Conservation (phyloP, 2,888 invertebrate species). For the Timandra comae region DNA sequence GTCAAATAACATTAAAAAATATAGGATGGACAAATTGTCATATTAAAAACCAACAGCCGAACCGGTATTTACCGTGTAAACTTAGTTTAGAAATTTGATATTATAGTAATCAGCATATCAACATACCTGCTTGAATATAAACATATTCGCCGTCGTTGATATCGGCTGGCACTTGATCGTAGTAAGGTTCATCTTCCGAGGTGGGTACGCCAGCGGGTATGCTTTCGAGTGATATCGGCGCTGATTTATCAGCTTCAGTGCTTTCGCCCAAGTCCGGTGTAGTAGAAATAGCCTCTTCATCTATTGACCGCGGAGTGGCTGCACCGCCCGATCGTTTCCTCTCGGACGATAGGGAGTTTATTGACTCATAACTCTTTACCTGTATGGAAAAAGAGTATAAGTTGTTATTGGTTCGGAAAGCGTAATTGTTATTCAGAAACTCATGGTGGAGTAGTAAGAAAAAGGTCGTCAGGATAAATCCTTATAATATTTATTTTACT, state of each 20-base stretch:
- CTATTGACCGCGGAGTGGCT: constrained; percentile 69
- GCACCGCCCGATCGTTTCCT: constrained; percentile 71
- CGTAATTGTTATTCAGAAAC: no score
- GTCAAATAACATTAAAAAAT: no score
- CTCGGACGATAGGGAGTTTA: constrained; percentile 79
- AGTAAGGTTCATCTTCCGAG: constrained; percentile 80
- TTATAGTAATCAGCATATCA: constrained; percentile 8
- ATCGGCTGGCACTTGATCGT: constrained; percentile 83
- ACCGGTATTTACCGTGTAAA: no score
- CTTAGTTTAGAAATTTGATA: background rate
- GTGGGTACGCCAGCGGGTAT: constrained; percentile 48
- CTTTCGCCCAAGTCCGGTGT: constrained; percentile 55
- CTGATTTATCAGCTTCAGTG: constrained; percentile 56
- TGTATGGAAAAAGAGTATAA: constrained; percentile 27
- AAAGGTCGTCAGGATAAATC: no score
- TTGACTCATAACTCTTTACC: constrained; percentile 81
- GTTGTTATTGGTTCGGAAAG: no score
- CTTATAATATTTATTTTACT: no score
- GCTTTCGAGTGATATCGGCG: constrained; percentile 61
- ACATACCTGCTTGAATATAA: constrained; percentile 82
- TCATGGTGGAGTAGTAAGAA: no score
- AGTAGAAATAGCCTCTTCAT: constrained; percentile 60
- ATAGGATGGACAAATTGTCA: no score
- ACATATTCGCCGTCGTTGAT: constrained; percentile 84
- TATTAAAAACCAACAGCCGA: no score